Evolutionary conservation across 2,888 invertebrate genomes (phyloP).

Genomic region (Caenorhabditis uteleia): DNA sequence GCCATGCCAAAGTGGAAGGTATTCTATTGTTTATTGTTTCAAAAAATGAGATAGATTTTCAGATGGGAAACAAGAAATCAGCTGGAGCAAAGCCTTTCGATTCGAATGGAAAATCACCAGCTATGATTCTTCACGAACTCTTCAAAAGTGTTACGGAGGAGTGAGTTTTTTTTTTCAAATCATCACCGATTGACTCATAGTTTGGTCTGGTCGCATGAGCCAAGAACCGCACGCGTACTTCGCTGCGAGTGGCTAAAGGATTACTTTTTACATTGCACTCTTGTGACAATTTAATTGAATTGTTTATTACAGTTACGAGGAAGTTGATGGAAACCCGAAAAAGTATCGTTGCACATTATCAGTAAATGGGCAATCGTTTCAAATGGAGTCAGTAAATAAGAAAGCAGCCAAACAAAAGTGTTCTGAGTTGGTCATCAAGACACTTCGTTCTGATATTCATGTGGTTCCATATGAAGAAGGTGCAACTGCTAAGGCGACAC

Average conservation of each 20-base stretch:
- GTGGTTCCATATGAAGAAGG: slow-evolving; percentile 36
- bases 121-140: slow-evolving; percentile 44
- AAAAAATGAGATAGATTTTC: too few species aligned
- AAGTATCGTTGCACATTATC: slow-evolving; percentile 30
- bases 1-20: too few species aligned
- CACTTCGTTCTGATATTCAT: slow-evolving; percentile 43
- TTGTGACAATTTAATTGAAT: not conserved
- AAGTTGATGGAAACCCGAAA: slow-evolving; percentile 16
- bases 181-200: too few species aligned
- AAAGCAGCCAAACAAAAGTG: slow-evolving; percentile 45
- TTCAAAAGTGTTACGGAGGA: slow-evolving; percentile 37
- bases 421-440: slow-evolving; percentile 28
- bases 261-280: too few species aligned
- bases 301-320: slow-evolving; percentile 13
- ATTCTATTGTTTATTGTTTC: too few species aligned
- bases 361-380: slow-evolving; percentile 16
- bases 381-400: slow-evolving; percentile 36
- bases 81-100: slow-evolving; percentile 10
- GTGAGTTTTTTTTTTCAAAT: slow-evolving; percentile 14
- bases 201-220: too few species aligned
- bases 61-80: too few species aligned
- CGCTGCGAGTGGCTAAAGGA: too few species aligned
- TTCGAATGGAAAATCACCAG: slow-evolving; percentile 37
- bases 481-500: slow-evolving; percentile 8
- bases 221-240: too few species aligned